Percentiles rank a stretch among this genome's conserved stretches.
phyloP scores from a whole-genome alignment of 2,113 vertebrate genomes.

The Microcebus griseorufus region DNA sequence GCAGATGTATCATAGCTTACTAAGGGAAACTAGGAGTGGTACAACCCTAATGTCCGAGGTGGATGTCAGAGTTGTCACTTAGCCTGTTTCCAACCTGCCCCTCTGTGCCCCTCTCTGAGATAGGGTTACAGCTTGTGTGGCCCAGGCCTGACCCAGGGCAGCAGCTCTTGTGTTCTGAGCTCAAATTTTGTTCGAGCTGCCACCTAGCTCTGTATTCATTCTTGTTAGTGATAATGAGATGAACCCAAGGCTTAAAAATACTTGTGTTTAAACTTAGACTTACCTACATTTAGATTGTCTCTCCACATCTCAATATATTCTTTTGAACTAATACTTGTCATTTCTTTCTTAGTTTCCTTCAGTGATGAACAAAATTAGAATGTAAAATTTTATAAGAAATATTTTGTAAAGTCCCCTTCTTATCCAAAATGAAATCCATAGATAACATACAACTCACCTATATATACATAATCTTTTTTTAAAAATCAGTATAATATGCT shows the following conservation, averaged over 20 bases:
- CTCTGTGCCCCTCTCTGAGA: background rate
- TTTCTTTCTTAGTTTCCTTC: constrained; percentile 15
- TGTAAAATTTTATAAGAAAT: constrained; percentile 42
- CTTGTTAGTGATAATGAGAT: background rate
- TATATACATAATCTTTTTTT: background rate
- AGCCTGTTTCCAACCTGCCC: background rate
- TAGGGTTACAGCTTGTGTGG: background rate
- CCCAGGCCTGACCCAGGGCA: background rate
- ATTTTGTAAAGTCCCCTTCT: background rate
- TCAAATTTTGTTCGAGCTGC: background rate
- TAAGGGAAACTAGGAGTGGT: background rate
- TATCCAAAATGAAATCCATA: constrained; percentile 23
- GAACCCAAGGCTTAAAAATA: constrained; percentile 12
- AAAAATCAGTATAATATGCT: background rate
- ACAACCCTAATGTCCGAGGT: background rate
- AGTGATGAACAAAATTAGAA: constrained; percentile 5
- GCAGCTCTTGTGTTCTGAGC: constrained; percentile 8
- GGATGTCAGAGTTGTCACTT: background rate
- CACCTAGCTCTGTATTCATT: background rate
- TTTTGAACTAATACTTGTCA: constrained; percentile 27
- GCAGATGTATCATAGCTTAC: background rate
- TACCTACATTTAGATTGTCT: constrained; percentile 28
- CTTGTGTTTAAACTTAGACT: constrained; percentile 46
- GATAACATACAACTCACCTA: background rate
- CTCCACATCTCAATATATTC: background rate